Conservation (phyloP, 2,797 vertebrate species). For the Ctenopoma multispine region DNA sequence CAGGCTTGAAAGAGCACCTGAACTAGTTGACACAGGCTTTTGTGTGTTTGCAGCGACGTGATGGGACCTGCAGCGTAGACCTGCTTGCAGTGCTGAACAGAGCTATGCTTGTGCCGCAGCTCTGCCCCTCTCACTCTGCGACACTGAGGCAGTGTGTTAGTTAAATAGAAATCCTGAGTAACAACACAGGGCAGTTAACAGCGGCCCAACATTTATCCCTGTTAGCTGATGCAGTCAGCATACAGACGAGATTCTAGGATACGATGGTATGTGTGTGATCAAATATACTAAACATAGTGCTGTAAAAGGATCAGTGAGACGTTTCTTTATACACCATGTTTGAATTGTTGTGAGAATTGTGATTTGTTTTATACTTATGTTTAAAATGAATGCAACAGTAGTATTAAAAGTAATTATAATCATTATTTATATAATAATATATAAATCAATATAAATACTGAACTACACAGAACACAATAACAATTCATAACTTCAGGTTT, state of each 20-base stretch:
- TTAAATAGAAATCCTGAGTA: conserved; percentile 38
- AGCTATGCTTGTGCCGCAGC: conserved; percentile 61
- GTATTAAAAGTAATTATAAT: background rate
- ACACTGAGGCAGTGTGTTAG: conserved; percentile 62
- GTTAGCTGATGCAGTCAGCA: background rate
- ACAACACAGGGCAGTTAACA: conserved; percentile 20
- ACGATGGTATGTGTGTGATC: background rate
- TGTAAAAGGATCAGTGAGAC: background rate
- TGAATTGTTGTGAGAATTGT: background rate
- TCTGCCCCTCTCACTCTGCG: conserved; percentile 36
- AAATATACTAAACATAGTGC: background rate
- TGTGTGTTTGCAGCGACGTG: conserved; percentile 62
- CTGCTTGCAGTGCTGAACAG: conserved; percentile 58
- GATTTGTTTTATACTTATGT: background rate
- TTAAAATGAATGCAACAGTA: background rate
- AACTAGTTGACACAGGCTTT: conserved; percentile 58
- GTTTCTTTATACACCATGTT: background rate
- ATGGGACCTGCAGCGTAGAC: conserved; percentile 64
- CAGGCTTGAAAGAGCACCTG: conserved; percentile 24
- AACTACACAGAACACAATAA: too few species aligned
- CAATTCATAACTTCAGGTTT: background rate
- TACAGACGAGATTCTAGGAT: background rate
- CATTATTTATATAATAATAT: too few species aligned
- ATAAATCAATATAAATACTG: too few species aligned
- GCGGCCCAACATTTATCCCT: background rate